Evolutionary conservation across 1,140 invertebrate genomes (phyloP), one percentile per base, ranked within the genome.

Genomic region (Oedothorax gibbosus): DNA sequence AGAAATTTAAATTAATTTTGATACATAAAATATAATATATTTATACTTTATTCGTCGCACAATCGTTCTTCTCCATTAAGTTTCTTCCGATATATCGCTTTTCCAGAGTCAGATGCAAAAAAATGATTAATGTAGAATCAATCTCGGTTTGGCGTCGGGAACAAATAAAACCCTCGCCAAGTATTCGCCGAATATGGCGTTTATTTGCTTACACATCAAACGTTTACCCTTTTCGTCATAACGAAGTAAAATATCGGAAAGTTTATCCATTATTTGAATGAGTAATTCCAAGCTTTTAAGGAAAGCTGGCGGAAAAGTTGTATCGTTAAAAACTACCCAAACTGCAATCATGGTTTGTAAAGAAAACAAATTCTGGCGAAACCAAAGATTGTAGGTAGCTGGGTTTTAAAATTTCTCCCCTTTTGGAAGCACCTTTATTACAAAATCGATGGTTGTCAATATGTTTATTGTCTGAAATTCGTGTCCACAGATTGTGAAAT

Each of bases 381-480:
- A 15, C 64, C 64, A 21, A 75, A 68, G 49, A 65, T 35, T 50
- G 18, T 62, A 77, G 75, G 75, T 64, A 64, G 57, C 35, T 20
- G 18, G 18, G 66, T 64, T 69, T 35, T 71, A 71, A 81, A 71
- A 53, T 73, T 64, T 75, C 21, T 64, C 60, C 49, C 15, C 35
- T 35, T 35, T 35, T 21, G 49, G 73, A 72, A 57, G 51, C 69
- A 54, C 66, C 81, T 84, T 84, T 84, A 84, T 84, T 84, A 84
- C 81, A 84, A 84, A 84, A 84, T 84, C 81, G 53, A 84, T 84
- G 72, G 15, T 68, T 84, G 81, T 76, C 81, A 84, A 84, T 84
- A 84, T 84, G 81, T 84, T 84, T 84, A 84, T 84, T 84, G 81
- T 84, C 71, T 75, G 62, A 49, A 56, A 66, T 62, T 54, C 14